These are phyloP conservation scores for Acleris emargana DNA, from an alignment of 2,888 invertebrate species.

Conservation along the genomic window DNA sequence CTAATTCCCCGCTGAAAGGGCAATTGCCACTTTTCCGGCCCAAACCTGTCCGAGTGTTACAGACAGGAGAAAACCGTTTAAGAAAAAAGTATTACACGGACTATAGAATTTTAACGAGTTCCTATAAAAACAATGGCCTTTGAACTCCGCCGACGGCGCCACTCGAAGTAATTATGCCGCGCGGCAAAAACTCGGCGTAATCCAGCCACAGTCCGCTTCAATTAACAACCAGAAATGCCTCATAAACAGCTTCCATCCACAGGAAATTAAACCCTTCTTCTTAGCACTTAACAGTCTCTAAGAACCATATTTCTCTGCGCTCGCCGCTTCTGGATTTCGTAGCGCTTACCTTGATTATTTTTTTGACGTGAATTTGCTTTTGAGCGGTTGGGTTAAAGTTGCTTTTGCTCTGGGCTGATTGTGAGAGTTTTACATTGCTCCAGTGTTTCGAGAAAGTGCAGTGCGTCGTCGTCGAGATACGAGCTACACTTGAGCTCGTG, in stretches of 20 bases:
- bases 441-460: conserved; percentile 51
- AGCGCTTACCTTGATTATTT: conserved; percentile 46
- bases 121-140: conserved; percentile 54
- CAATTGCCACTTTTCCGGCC: conserved; percentile 14
- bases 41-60: conserved; percentile 20
- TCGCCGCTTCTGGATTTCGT: conserved; percentile 43
- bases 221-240: conserved; percentile 56
- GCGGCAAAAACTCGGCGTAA: conserved; percentile 62
- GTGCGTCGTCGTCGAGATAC: conserved; percentile 62
- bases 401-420: conserved; percentile 44
- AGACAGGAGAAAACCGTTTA: conserved; percentile 19
- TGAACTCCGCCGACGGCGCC: conserved; percentile 50
- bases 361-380: conserved; percentile 49
- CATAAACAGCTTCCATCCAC: conserved; percentile 50
- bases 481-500: conserved; percentile 62
- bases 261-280: conserved; percentile 65
- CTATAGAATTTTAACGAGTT: conserved; percentile 61
- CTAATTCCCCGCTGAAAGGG: conserved; percentile 6
- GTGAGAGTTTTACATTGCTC: conserved; percentile 51
- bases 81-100: conserved; percentile 21
- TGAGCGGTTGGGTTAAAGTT: conserved; percentile 45
- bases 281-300: conserved; percentile 47
- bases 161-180: conserved; percentile 60
- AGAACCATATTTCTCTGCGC: conserved; percentile 58
- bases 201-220: conserved; percentile 55